Evolutionary conservation across 2,888 invertebrate species (phyloP).

Genomic region (Sarcophaga caerulescens): DNA sequence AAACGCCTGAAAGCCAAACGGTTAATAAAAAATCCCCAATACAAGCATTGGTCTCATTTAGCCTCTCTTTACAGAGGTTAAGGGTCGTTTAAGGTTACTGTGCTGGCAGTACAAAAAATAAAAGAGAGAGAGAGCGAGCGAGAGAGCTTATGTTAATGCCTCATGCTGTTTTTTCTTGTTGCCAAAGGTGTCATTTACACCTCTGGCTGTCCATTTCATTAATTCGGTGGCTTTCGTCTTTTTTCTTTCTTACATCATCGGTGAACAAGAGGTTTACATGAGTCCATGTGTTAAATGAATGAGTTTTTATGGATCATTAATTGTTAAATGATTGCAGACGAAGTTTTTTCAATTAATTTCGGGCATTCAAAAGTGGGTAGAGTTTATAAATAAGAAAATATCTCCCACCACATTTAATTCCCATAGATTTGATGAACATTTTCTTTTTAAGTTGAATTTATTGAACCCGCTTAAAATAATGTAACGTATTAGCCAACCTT

Average conservation of each 20-base stretch:
- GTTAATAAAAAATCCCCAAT: no score
- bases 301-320: constrained; percentile 47
- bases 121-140: neutral
- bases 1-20: no score
- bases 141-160: neutral
- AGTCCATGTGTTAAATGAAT: constrained; percentile 28
- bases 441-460: no score
- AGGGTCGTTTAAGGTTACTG: no score
- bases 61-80: neutral
- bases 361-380: neutral
- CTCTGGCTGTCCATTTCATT: neutral
- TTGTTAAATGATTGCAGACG: constrained; percentile 36
- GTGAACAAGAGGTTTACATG: neutral
- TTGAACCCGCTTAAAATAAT: neutral
- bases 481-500: neutral
- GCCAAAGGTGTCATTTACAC: constrained; percentile 41
- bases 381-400: neutral
- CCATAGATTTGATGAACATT: neutral
- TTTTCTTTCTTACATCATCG: neutral
- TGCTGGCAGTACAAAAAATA: neutral
- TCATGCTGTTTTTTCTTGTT: constrained; percentile 23
- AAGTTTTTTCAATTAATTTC: neutral
- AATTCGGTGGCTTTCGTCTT: no score
- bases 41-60: no score
- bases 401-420: neutral